phyloP scores from a whole-genome alignment of 1,140 invertebrate genomes.

The Drosophila novamexicana region DNA sequence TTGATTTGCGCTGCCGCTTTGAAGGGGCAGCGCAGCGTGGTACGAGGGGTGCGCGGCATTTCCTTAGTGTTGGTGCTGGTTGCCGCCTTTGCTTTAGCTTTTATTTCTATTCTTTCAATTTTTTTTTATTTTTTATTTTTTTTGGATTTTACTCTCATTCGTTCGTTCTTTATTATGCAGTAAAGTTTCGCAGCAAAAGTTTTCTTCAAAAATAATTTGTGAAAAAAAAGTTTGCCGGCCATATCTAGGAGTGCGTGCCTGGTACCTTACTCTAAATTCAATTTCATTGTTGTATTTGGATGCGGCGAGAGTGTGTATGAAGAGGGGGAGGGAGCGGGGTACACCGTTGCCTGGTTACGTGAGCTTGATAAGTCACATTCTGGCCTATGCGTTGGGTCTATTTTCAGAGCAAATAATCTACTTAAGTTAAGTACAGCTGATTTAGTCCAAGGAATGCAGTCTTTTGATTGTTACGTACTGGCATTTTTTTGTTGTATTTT shows the following conservation, averaged over 20 bases:
- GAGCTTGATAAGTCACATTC: conserved; percentile 40
- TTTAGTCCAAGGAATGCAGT: conserved; percentile 9
- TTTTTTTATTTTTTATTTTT: conserved; percentile 1
- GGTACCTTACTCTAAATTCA: conserved; percentile 79
- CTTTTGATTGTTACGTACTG: neutral
- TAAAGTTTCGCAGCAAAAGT: conserved; percentile 72
- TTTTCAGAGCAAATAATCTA: conserved; percentile 25
- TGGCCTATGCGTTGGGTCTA: conserved; percentile 6
- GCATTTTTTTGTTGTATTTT: neutral
- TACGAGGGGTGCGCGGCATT: conserved; percentile 8
- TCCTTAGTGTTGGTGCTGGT: conserved; percentile 32
- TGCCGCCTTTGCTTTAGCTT: conserved; percentile 42
- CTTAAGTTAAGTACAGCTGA: conserved; percentile 20
- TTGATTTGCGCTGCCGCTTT: conserved; percentile 64
- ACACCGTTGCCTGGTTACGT: conserved; percentile 58
- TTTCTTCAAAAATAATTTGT: conserved; percentile 75
- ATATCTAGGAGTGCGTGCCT: conserved; percentile 73
- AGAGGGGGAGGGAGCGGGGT: neutral
- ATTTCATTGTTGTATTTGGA: conserved; percentile 67
- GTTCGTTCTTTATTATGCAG: conserved; percentile 73
- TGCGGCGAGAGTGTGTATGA: conserved; percentile 2
- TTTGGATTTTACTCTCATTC: conserved; percentile 13
- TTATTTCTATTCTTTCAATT: conserved; percentile 42
- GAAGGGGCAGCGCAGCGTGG: conserved; percentile 9
- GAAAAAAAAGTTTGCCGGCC: conserved; percentile 72